Evolutionary conservation across 64 coral and sea anemone genomes (phyloP), one percentile per base, ranked within the genome.

Genomic region (Trachythela sp.): DNA sequence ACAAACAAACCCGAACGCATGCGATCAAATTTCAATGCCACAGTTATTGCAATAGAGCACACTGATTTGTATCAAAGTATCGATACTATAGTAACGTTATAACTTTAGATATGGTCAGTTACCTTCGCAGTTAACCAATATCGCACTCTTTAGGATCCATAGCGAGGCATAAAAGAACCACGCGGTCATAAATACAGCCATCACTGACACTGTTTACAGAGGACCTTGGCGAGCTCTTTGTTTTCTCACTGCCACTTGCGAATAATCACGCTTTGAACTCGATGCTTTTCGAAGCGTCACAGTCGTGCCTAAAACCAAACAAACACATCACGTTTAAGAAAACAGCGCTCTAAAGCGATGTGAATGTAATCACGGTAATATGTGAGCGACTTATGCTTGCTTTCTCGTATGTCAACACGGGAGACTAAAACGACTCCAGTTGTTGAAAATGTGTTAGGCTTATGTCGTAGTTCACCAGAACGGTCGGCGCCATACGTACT

Each of bases 151-250:
- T 18, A 64, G 56, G 13, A 64, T 26, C 56, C 56, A 64, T 6
- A n/a, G 26, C 22, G 26, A 8, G 24, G 26, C 56, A 64, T 64
- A 64, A 64, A 64, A 64, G 56, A 64, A 27, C 56, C 56, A 64
- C 56, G 56, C 56, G 15, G 56, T 26, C 26, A 64, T n/a, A 18
- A 64, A 1, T 24, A 64, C 56, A 26, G 56, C 56, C 56, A 64
- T 64, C 56, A 64, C 56, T 64, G 56, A 64, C 56, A 64, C 56
- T 64, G 56, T 64, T 64, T 64, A 64, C 56, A 64, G 56, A 64
- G 56, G 4, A 4, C 42, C 11, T 11, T 45, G 42, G 4, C 56
- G 26, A 64, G 56, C 56, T 64, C 56, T 64, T 64, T 64, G 56
- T 64, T 64, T 64, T 64, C 24, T n/a, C 56, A 10, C 42, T 4